phyloP scores from a whole-genome alignment of 2,888 invertebrate genomes.

The Brachypalpus laphriformis region DNA sequence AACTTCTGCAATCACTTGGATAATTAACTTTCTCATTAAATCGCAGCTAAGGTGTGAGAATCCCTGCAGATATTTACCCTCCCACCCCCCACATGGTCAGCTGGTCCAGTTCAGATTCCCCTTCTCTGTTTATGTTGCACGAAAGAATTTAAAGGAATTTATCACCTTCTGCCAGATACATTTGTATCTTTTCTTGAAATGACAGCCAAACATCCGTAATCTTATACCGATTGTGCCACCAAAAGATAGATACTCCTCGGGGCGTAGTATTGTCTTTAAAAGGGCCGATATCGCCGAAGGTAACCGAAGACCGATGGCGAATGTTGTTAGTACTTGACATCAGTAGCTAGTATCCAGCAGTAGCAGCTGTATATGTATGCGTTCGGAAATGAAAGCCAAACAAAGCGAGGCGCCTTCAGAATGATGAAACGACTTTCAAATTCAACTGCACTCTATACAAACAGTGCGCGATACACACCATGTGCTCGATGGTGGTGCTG shows the following conservation, averaged over 20 bases:
- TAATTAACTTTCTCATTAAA: slow-evolving; percentile 71
- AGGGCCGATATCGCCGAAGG: slow-evolving; percentile 37
- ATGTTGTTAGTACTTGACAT: slow-evolving; percentile 50
- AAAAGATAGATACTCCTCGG: background rate
- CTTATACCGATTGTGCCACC: slow-evolving; percentile 18
- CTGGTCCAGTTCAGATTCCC: background rate
- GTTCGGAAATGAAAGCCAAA: slow-evolving; percentile 42
- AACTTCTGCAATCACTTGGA: slow-evolving; percentile 53
- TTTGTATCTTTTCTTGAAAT: background rate
- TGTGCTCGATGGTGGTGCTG: too few species aligned
- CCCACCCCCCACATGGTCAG: slow-evolving; percentile 42
- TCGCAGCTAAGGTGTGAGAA: slow-evolving; percentile 52
- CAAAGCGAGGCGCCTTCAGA: slow-evolving; percentile 62
- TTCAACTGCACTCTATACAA: background rate
- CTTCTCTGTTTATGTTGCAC: slow-evolving; percentile 15
- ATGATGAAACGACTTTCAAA: slow-evolving; percentile 49
- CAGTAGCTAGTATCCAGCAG: slow-evolving; percentile 1
- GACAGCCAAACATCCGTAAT: slow-evolving; percentile 59
- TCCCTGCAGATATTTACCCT: slow-evolving; percentile 35
- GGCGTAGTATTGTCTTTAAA: slow-evolving; percentile 56
- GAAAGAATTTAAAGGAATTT: slow-evolving; percentile 43
- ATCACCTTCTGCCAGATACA: slow-evolving; percentile 44
- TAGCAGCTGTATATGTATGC: background rate
- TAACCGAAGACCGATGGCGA: slow-evolving; percentile 52
- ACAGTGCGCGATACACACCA: background rate